phyloP scores from a whole-genome alignment of 2,888 invertebrate species.

The Idaea biselata region DNA sequence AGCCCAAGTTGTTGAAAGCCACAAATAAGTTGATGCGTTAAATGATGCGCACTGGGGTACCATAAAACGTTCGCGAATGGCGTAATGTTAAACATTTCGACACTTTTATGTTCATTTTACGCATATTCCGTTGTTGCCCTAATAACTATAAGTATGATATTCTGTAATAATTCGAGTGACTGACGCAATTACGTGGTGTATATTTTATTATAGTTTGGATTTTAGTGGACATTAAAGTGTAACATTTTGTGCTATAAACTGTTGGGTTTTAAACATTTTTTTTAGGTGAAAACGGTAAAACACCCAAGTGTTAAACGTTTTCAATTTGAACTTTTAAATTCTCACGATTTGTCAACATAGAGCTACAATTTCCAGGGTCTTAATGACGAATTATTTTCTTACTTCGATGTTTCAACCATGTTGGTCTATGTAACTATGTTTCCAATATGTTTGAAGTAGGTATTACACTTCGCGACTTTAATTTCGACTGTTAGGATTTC shows the following conservation, averaged over 20 bases:
- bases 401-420: too few relatives aligned
- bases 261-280: not conserved
- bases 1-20: conserved; percentile 25
- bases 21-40: conserved; percentile 53
- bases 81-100: conserved; percentile 54
- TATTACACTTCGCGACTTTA: not conserved
- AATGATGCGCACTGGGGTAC: conserved; percentile 50
- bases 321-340: too few relatives aligned
- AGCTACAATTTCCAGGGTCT: too few relatives aligned
- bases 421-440: too few relatives aligned
- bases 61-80: conserved; percentile 55
- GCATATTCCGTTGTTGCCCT: conserved; percentile 38
- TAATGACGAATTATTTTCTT: too few relatives aligned
- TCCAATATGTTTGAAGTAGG: too few relatives aligned
- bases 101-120: conserved; percentile 54
- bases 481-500: too few relatives aligned
- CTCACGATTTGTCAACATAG: too few relatives aligned
- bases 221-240: not conserved
- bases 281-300: not conserved
- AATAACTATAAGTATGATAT: conserved; percentile 28
- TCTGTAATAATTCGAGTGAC: conserved; percentile 20
- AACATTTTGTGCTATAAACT: not conserved
- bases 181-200: conserved; percentile 26
- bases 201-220: conserved; percentile 8
- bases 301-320: not conserved